Conservation (phyloP, 2,797 vertebrate species). For the Sylvia borin region DNA sequence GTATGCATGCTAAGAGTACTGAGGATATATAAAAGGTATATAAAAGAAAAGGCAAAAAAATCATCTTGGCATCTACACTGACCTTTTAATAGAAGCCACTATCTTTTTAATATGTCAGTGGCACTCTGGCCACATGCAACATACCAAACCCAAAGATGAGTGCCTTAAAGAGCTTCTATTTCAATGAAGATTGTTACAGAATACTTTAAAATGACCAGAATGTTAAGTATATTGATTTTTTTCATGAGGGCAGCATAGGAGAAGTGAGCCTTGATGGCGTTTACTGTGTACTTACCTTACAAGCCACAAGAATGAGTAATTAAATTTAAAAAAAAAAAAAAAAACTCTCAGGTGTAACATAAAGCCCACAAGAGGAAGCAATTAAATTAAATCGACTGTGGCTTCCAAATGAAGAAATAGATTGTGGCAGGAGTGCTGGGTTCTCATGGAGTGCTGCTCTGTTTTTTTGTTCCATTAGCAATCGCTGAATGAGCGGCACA, state of each 20-base stretch:
- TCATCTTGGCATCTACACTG: fast-evolving
- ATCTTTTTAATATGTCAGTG: not conserved
- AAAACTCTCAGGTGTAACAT: not conserved
- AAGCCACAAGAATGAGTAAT: constrained; percentile 44
- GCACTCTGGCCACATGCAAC: not conserved
- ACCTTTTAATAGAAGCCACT: not conserved
- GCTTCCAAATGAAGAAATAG: constrained; percentile 19
- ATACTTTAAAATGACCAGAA: not conserved
- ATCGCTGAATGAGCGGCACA: constrained; percentile 87
- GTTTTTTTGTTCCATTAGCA: constrained; percentile 71
- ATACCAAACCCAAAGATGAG: not conserved
- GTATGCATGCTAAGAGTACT: not conserved
- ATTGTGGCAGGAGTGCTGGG: not conserved
- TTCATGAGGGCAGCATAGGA: not conserved
- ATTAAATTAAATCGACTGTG: constrained; percentile 11
- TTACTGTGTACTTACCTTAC: not conserved
- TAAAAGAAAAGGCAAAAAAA: not conserved
- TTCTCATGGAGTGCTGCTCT: constrained; percentile 22
- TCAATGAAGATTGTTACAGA: not conserved
- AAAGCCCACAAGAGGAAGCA: constrained; percentile 43
- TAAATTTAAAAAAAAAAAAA: not conserved
- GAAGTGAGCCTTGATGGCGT: not conserved
- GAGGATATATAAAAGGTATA: not conserved
- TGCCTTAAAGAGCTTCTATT: not conserved
- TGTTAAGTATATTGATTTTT: not conserved